Base-by-base conservation (phyloP, 2,113 vertebrate species). In the Pleuronectes platessa region DNA sequence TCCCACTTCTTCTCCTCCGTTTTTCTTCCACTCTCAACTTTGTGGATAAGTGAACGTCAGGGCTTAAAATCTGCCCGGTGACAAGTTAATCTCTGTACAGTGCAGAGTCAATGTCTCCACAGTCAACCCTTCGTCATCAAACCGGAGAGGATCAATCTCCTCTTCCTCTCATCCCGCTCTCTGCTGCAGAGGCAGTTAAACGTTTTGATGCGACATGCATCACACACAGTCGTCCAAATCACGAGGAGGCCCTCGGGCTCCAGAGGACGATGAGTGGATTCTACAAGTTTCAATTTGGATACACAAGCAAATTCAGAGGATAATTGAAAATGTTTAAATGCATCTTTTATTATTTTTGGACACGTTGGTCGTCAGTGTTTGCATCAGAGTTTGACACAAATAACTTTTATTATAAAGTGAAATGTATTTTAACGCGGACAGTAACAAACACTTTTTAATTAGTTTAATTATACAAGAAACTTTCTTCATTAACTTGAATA, bases 31-130 rank as follows among this genome's bases (percentile, higher is more conserved):
- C 6, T n/a, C 8, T 24, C 51, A 54, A 54, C 51, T 54, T 54
- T 54, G 51, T 54, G 51, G 6, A 54, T 54, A 15, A 21, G 20
- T 63, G 20, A 63, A 81, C 79, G 79, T 81, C 73, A 54, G 68
- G 68, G 76, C 45, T 70, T 68, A 83, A 76, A 68, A 82, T 71
- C 86, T 74, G 78, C 83, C 62, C 84, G 85, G 91, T 90, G 91
- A 92, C 81, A 92, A 90, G 79, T 88, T 91, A 90, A 92, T 90
- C 85, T 90, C 69, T 83, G 76, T 79, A 75, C 90, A 91, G 86
- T 80, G 81, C 73, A 77, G 61, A 74, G 82, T 79, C 91, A 91
- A 89, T 91, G 89, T 91, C 85, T 86, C 70, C 27, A 62, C 81
- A 64, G 80, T 82, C 87, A 78, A 72, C 82, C 68, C 68, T 64